Evolutionary conservation across 2,888 invertebrate genomes (phyloP).

Genomic region (Harpalus rufipes): DNA sequence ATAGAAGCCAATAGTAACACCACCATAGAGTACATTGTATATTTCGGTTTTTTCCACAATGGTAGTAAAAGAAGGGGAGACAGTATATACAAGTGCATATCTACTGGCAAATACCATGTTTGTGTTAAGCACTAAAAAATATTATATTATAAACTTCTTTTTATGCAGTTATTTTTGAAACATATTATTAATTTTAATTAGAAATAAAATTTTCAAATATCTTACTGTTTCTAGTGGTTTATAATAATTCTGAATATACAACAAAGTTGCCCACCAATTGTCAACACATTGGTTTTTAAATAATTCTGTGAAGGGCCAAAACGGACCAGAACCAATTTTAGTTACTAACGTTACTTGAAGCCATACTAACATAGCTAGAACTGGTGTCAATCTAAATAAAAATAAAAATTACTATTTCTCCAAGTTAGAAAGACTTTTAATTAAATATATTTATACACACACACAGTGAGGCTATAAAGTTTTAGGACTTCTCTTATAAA

Average conservation of each 20-base stretch:
- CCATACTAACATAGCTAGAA: slow-evolving; percentile 76
- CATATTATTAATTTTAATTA: background rate
- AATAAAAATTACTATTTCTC: too few species aligned
- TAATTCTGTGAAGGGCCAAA: slow-evolving; percentile 73
- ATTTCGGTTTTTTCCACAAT: slow-evolving; percentile 70
- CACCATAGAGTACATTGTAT: background rate
- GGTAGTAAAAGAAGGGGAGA: slow-evolving; percentile 69
- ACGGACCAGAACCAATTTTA: slow-evolving; percentile 77
- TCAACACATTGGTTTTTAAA: slow-evolving; percentile 71
- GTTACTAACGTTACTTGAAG: slow-evolving; percentile 76
- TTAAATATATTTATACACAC: too few species aligned
- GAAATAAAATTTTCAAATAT: background rate
- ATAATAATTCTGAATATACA: slow-evolving; percentile 75
- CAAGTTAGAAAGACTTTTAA: too few species aligned
- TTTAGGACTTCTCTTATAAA: too few species aligned
- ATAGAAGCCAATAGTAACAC: slow-evolving; percentile 43
- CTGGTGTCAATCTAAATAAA: slow-evolving; percentile 76
- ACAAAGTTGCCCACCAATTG: slow-evolving; percentile 75
- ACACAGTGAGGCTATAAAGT: too few species aligned
- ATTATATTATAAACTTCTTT: background rate
- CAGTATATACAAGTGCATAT: slow-evolving; percentile 68
- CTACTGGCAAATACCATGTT: slow-evolving; percentile 69
- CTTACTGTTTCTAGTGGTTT: slow-evolving; percentile 71
- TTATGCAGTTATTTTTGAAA: too few species aligned
- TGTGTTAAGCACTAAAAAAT: slow-evolving; percentile 71